phyloP scores from a whole-genome alignment of 2,113 vertebrate species.

The Ia io region DNA sequence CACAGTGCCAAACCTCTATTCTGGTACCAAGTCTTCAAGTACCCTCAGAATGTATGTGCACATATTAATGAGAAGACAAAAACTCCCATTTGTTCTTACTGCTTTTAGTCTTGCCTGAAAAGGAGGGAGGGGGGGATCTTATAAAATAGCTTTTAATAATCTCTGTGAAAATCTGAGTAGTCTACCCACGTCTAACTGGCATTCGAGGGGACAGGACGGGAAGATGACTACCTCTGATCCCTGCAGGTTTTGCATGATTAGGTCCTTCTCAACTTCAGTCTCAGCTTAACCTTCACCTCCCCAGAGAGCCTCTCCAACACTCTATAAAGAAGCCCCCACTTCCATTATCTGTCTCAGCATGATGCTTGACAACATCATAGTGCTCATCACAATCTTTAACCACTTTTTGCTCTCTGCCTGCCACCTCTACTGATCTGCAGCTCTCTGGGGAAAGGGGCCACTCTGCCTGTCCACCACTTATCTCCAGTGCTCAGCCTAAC shows the following conservation, averaged over 20 bases:
- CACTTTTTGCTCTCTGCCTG: background rate
- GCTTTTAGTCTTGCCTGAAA: background rate
- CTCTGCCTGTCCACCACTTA: background rate
- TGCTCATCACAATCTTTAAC: background rate
- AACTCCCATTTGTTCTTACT: background rate
- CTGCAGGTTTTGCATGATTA: background rate
- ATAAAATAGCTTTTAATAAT: background rate
- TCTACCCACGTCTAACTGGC: background rate
- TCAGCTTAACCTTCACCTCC: background rate
- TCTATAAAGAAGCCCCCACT: background rate
- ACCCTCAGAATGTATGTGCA: background rate
- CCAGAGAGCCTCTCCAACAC: background rate
- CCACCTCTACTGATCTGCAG: background rate
- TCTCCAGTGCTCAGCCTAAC: background rate
- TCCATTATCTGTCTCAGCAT: background rate
- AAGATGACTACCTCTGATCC: background rate
- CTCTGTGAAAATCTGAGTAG: background rate
- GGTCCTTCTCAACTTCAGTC: background rate
- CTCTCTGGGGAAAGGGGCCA: background rate
- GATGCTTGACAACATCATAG: background rate
- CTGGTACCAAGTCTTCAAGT: background rate
- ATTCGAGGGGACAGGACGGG: background rate
- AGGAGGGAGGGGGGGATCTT: background rate
- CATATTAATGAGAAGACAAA: background rate
- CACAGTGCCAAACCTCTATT: background rate